Evolutionary conservation across 1,140 invertebrate species (phyloP).

Genomic region (Homarus americanus): DNA sequence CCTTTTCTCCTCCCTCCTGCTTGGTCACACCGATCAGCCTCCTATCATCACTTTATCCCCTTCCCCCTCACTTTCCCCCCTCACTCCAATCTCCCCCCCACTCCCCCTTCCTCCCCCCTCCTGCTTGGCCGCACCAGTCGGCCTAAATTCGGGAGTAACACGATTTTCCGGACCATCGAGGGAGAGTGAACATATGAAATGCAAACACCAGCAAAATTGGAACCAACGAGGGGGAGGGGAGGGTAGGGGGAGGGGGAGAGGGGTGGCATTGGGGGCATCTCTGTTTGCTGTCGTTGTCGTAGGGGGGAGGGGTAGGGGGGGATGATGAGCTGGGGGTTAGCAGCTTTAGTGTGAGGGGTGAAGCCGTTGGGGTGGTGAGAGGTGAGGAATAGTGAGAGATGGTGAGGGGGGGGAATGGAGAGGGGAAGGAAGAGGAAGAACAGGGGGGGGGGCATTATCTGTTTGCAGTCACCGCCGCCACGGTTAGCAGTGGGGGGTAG

Average conservation of each 20-base stretch:
- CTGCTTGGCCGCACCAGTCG: neutral
- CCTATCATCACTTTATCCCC: neutral
- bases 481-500: too few species aligned
- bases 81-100: neutral
- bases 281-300: too few species aligned
- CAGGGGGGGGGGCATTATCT: too few species aligned
- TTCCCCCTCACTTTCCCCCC: neutral
- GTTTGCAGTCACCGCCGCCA: too few species aligned
- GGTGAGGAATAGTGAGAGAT: neutral
- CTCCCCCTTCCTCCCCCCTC: neutral
- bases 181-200: constrained; percentile 45
- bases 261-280: too few species aligned
- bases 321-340: too few species aligned
- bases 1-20: neutral
- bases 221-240: constrained; percentile 11
- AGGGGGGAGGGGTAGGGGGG: too few species aligned
- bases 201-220: constrained; percentile 50
- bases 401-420: neutral
- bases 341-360: too few species aligned
- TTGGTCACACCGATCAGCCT: neutral
- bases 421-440: too few species aligned
- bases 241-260: neutral
- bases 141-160: constrained; percentile 40
- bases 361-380: too few species aligned
- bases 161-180: constrained; percentile 42